A percentile compares a stretch with the other conserved stretches of the same genome.
Conservation (phyloP, 2,888 invertebrate species). For the Andrena dorsata region DNA sequence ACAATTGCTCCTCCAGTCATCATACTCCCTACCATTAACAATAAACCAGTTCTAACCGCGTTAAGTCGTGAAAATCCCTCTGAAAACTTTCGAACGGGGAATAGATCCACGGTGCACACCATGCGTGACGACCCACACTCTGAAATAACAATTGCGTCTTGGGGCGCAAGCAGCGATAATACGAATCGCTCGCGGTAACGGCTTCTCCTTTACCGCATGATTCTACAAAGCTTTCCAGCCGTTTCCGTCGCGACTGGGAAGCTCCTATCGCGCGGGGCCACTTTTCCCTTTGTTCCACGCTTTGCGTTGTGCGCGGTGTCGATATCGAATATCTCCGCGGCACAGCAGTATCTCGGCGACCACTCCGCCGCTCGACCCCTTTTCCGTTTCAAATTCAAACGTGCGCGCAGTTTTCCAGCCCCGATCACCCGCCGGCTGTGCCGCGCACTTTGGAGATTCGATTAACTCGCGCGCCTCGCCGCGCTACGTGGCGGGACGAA, state of each 20-base stretch:
- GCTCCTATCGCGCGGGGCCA: constrained; percentile 40
- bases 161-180: not conserved
- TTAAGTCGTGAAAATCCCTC: too few relatives aligned
- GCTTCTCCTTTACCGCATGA: constrained; percentile 18
- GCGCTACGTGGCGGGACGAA: not conserved
- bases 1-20: too few relatives aligned
- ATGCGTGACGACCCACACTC: not conserved
- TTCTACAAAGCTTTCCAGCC: constrained; percentile 27
- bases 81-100: too few relatives aligned
- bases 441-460: not conserved
- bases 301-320: constrained; percentile 32
- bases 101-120: not conserved
- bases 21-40: too few relatives aligned
- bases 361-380: constrained; percentile 4
- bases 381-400: constrained; percentile 12
- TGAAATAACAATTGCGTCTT: constrained; percentile 20
- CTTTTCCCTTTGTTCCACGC: constrained; percentile 52
- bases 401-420: not conserved
- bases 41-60: too few relatives aligned
- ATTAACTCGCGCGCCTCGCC: not conserved
- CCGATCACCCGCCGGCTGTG: not conserved
- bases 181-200: constrained; percentile 25
- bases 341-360: constrained; percentile 33
- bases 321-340: constrained; percentile 55
- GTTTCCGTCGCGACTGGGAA: constrained; percentile 38